A percentile compares a stretch with the other conserved stretches of the same genome.
Conservation (phyloP, 2,888 invertebrate species). For the Cactoblastis cactorum region DNA sequence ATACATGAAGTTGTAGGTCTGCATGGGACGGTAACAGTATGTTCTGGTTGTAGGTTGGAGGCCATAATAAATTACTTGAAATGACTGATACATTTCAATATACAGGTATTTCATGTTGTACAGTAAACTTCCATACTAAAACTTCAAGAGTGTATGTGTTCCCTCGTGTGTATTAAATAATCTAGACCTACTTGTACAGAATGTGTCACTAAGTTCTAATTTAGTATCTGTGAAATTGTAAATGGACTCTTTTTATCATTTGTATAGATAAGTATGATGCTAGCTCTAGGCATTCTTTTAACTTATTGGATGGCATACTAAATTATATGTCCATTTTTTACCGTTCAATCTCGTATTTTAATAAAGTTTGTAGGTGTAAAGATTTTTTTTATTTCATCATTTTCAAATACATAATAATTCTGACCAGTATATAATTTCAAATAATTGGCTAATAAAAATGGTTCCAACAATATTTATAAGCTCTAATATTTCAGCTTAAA, state of each 20-base stretch:
- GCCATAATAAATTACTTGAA: slow-evolving; percentile 49
- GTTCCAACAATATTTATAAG: slow-evolving; percentile 31
- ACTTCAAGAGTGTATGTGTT: slow-evolving; percentile 28
- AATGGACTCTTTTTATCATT: slow-evolving; percentile 43
- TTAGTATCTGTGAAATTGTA: slow-evolving; percentile 41
- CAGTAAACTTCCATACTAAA: slow-evolving; percentile 33
- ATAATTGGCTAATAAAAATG: slow-evolving; percentile 36
- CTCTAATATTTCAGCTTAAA: slow-evolving; percentile 23
- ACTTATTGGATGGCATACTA: slow-evolving; percentile 44
- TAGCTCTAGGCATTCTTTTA: slow-evolving; percentile 68
- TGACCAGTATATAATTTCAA: slow-evolving; percentile 34
- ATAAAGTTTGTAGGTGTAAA: slow-evolving; percentile 37
- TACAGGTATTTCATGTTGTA: slow-evolving; percentile 33
- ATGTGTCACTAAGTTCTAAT: slow-evolving; percentile 28
- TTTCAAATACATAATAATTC: slow-evolving; percentile 27
- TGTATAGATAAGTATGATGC: slow-evolving; percentile 40
- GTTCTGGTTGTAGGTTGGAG: slow-evolving; percentile 55
- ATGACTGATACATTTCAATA: slow-evolving; percentile 50
- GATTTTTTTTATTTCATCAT: slow-evolving; percentile 27
- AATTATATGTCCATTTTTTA: slow-evolving; percentile 52
- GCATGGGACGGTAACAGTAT: slow-evolving; percentile 25
- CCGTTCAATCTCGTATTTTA: slow-evolving; percentile 44
- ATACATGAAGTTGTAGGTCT: not conserved
- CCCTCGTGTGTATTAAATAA: slow-evolving; percentile 28
- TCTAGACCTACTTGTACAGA: slow-evolving; percentile 33